These are phyloP conservation scores for Drosophila baimaii DNA, from an alignment of 1,140 invertebrate species.

Conservation along the genomic window DNA sequence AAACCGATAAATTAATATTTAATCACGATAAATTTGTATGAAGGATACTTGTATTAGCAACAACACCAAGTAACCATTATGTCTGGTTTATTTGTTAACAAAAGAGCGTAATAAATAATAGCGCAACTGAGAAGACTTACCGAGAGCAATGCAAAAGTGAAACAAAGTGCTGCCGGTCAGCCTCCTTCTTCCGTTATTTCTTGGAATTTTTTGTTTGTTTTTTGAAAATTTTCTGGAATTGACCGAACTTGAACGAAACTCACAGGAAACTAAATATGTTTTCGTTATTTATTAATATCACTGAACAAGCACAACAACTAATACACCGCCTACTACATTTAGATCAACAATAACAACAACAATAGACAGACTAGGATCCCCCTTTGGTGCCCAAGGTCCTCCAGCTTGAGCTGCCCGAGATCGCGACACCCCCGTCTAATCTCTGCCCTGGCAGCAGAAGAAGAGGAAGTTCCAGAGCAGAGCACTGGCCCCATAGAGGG, in stretches of 20 bases:
- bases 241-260: too few relatives aligned
- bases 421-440: conserved; percentile 32
- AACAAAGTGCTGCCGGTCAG: too few relatives aligned
- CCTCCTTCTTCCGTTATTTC: too few relatives aligned
- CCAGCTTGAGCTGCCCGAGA: conserved; percentile 1
- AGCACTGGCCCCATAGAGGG: conserved; percentile 63
- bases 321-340: conserved; percentile 10
- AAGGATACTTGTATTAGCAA: too few relatives aligned
- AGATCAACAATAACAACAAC: conserved; percentile 21
- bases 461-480: conserved; percentile 80
- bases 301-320: conserved; percentile 42
- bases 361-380: conserved; percentile 8
- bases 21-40: too few relatives aligned
- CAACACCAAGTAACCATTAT: too few relatives aligned
- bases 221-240: too few relatives aligned
- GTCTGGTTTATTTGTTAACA: too few relatives aligned
- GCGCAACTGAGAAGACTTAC: not conserved
- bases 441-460: conserved; percentile 71
- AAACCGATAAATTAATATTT: too few relatives aligned
- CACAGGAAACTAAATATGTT: not conserved
- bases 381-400: not conserved
- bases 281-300: conserved; percentile 49
- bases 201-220: too few relatives aligned
- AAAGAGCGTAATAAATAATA: not conserved
- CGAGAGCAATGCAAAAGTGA: not conserved